phyloP scores from a whole-genome alignment of 2,113 vertebrate genomes.

The Mola mola region DNA sequence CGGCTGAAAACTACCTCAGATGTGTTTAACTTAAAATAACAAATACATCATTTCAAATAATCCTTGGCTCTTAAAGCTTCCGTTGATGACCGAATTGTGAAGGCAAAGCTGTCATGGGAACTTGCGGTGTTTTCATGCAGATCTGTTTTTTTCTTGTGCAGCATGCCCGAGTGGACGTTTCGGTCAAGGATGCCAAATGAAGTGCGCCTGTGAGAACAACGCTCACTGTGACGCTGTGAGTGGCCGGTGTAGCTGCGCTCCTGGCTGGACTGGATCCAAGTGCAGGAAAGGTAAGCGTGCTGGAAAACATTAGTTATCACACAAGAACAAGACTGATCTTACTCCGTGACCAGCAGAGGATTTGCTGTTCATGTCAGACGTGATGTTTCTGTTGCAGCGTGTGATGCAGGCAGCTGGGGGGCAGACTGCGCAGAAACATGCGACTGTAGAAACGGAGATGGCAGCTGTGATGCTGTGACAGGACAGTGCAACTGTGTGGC shows the following conservation, averaged over 20 bases:
- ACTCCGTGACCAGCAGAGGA: no score
- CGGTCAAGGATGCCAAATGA: slow-evolving; percentile 85
- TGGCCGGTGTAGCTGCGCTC: slow-evolving; percentile 86
- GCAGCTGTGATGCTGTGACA: slow-evolving; percentile 82
- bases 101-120: slow-evolving; percentile 41
- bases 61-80: no score
- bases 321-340: no score
- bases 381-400: slow-evolving; percentile 79
- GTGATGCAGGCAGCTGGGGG: slow-evolving; percentile 88
- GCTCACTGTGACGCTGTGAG: slow-evolving; percentile 85
- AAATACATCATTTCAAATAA: slow-evolving; percentile 20
- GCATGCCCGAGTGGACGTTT: slow-evolving; percentile 87
- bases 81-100: slow-evolving; percentile 1
- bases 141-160: slow-evolving; percentile 44
- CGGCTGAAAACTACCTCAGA: slow-evolving; percentile 6
- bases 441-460: slow-evolving; percentile 84
- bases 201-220: slow-evolving; percentile 88
- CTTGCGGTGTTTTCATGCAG: slow-evolving; percentile 10
- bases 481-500: slow-evolving; percentile 89
- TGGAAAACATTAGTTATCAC: neutral
- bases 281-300: slow-evolving; percentile 84
- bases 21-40: slow-evolving; percentile 30
- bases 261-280: slow-evolving; percentile 87
- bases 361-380: neutral
- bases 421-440: slow-evolving; percentile 81